Evolutionary conservation across 1,140 invertebrate genomes (phyloP), one percentile per base, ranked within the genome.

Genomic region (Apocrypta bakeri): DNA sequence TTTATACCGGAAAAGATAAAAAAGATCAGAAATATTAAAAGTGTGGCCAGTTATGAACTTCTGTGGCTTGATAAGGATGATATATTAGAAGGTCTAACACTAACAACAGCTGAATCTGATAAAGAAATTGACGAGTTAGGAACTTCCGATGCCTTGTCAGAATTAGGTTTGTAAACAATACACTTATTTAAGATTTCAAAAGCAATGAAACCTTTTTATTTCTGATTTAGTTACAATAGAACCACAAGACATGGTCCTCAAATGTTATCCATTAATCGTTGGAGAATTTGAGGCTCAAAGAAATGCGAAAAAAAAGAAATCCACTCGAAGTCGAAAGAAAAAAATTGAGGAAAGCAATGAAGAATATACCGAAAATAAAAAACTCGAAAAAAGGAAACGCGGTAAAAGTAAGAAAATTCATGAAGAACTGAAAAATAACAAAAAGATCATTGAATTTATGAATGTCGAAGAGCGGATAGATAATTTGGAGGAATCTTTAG

Each of bases 11-110:
- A 92, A 33, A 88, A 86, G 73, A 95, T 95, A 83, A 92, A 93
- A 33, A 96, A 95, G 87, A 92, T 92, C 82, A 91, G 95, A 81
- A 93, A 93, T 79, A 93, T 93, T n/a, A 93, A 93, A 91, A 93
- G 94, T 73, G 91, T 95, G 21, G 91, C 94, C 1, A 95, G 95
- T 88, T 95, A 94, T 85, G 96, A 96, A 91, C 93, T 97, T n/a
- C 88, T 94, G 17, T 96, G 96, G 96, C 85, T 88, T 12, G 94
- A 95, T 85, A 90, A 92, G 21, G 87, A 93, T 31, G 88, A 91
- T 1, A 89, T 92, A 64, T 93, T 95, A 81, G 91, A 93, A 17
- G 93, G 91, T 33, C 88, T 96, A 1, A 93, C 94, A 74, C 93
- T 88, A 86, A 94, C 63, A 92, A 94, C 87, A 86, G 94, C 80